These are phyloP conservation scores for Drosophila aldrichi DNA, from an alignment of 2,888 invertebrate genomes.

Conservation along the genomic window DNA sequence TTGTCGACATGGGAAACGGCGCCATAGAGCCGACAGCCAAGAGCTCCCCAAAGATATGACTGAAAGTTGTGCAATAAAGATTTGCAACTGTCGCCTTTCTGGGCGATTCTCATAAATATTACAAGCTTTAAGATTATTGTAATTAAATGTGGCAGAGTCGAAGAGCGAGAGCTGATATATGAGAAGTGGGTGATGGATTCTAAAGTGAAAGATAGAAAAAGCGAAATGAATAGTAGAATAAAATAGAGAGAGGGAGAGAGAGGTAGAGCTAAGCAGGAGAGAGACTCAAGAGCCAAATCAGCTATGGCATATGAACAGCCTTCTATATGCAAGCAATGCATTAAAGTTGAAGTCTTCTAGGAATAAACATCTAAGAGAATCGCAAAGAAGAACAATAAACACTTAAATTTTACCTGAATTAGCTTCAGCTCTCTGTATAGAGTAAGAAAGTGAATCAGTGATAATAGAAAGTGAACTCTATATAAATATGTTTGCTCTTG, in stretches of 20 bases:
- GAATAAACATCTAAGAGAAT: too few species aligned
- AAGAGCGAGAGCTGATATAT: too few species aligned
- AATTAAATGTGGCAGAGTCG: not conserved
- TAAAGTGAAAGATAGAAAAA: too few species aligned
- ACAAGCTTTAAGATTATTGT: not conserved
- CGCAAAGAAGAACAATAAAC: too few species aligned
- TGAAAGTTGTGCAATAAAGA: conserved; percentile 2
- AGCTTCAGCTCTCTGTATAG: too few species aligned
- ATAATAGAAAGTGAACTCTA: too few species aligned
- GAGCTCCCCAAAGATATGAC: conserved; percentile 6
- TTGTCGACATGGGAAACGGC: not conserved
- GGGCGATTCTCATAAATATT: conserved; percentile 8
- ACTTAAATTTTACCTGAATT: too few species aligned
- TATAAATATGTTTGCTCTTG: too few species aligned
- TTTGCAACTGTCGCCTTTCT: conserved; percentile 9
- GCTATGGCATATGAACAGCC: not conserved
- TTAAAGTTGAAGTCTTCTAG: too few species aligned
- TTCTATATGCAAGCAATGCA: not conserved
- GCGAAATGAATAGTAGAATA: not conserved
- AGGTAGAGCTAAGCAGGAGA: too few species aligned
- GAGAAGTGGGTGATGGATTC: not conserved
- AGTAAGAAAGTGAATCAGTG: too few species aligned
- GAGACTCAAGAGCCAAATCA: too few species aligned
- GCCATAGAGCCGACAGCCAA: not conserved
- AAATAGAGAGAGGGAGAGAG: not conserved